Percentiles rank a stretch among this genome's conserved stretches.
These are phyloP conservation scores for Phyllopteryx taeniolatus DNA, from an alignment of 2,113 vertebrate species.

Conservation along the genomic window DNA sequence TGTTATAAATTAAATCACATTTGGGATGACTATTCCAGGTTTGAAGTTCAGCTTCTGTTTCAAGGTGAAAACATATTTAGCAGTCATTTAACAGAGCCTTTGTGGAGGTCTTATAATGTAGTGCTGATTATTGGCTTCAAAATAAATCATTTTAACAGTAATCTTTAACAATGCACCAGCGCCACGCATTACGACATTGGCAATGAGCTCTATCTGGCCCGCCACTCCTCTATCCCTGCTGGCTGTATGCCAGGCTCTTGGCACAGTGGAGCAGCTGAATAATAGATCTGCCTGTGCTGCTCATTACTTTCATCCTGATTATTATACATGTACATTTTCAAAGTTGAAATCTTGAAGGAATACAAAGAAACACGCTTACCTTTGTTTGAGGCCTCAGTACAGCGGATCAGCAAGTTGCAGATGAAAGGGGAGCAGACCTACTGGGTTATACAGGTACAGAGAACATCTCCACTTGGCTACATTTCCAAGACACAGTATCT, in stretches of 20 bases:
- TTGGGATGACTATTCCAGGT: conserved; percentile 38
- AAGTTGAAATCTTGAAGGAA: conserved; percentile 42
- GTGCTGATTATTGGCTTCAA: conserved; percentile 56
- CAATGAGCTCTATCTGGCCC: conserved; percentile 36
- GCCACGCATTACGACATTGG: conserved; percentile 61
- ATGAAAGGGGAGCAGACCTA: conserved; percentile 37
- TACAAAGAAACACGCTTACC: conserved; percentile 52
- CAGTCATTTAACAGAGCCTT: conserved; percentile 58
- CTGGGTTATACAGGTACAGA: conserved; percentile 34
- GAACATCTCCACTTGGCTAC: conserved; percentile 58
- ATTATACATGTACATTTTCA: conserved; percentile 46
- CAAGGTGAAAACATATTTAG: conserved; percentile 63
- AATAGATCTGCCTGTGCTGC: conserved; percentile 43
- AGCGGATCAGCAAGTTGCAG: conserved; percentile 43
- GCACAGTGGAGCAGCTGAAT: conserved; percentile 47
- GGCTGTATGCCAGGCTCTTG: conserved; percentile 54
- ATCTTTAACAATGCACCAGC: conserved; percentile 65
- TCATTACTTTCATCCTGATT: conserved; percentile 56
- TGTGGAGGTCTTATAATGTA: conserved; percentile 53
- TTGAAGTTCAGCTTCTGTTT: conserved; percentile 45
- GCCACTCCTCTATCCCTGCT: conserved; percentile 48
- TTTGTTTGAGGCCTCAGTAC: conserved; percentile 39
- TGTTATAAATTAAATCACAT: conserved; percentile 41
- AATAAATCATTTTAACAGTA: conserved; percentile 67
- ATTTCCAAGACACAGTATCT: conserved; percentile 33